These are phyloP conservation scores for Tragelaphus oryx DNA, from an alignment of 2,797 vertebrate species.

Conservation along the genomic window DNA sequence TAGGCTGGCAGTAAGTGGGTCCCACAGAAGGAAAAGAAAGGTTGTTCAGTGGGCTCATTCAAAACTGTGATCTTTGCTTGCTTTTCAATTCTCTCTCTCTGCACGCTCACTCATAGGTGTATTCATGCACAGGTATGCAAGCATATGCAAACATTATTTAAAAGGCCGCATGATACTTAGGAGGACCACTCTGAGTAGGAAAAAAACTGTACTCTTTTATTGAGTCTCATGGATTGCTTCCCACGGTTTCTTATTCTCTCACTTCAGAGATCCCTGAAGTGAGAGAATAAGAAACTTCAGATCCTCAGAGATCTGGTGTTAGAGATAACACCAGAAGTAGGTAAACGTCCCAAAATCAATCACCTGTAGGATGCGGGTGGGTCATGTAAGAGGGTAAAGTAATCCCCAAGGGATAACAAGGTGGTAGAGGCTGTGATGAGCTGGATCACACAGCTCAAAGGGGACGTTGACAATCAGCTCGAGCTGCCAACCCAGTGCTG, in stretches of 20 bases:
- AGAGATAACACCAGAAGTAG: neutral
- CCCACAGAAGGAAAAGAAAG: neutral
- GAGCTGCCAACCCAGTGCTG: neutral
- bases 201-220: neutral
- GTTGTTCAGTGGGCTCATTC: neutral
- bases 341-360: neutral
- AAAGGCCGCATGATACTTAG: neutral
- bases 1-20: neutral
- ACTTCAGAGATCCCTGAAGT: neutral
- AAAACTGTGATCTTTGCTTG: neutral
- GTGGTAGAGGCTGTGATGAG: neutral
- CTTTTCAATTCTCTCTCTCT: neutral
- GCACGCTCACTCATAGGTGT: neutral
- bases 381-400: neutral
- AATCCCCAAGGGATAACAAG: neutral
- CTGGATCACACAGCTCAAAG: neutral
- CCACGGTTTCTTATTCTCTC: neutral
- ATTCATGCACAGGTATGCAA: neutral
- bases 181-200: neutral
- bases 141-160: neutral
- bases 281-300: neutral
- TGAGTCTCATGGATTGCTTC: neutral
- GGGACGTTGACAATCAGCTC: neutral
- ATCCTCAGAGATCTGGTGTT: neutral
- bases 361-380: neutral